Conservation (phyloP, 2,888 invertebrate genomes). For the Trissolcus japonicus region DNA sequence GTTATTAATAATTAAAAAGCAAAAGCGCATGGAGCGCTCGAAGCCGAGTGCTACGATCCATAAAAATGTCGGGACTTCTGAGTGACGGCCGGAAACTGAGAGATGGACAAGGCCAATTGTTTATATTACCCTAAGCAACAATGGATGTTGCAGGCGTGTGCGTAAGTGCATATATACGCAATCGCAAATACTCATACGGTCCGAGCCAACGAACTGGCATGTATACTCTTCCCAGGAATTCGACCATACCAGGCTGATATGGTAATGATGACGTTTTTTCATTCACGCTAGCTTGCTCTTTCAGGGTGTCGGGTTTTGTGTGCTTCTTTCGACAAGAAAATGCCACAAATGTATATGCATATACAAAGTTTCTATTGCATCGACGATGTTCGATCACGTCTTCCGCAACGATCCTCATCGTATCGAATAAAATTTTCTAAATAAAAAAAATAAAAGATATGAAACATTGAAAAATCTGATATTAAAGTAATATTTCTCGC, state of each 20-base stretch:
- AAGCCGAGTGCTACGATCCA: slow-evolving; percentile 71
- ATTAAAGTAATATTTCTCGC: slow-evolving; percentile 7
- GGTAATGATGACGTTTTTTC: slow-evolving; percentile 66
- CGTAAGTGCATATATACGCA: slow-evolving; percentile 59
- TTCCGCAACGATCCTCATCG: too few relatives aligned
- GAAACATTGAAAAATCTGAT: too few relatives aligned
- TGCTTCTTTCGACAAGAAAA: slow-evolving; percentile 52
- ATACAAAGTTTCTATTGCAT: slow-evolving; percentile 12
- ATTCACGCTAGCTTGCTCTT: slow-evolving; percentile 65
- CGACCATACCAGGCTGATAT: slow-evolving; percentile 70
- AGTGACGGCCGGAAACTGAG: slow-evolving; percentile 74
- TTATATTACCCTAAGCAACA: slow-evolving; percentile 74
- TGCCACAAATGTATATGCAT: slow-evolving; percentile 27
- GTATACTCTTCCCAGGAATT: slow-evolving; percentile 70
- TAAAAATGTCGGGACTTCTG: slow-evolving; percentile 74
- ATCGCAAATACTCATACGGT: slow-evolving; percentile 46
- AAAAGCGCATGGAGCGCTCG: slow-evolving; percentile 58
- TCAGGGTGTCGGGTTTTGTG: slow-evolving; percentile 56
- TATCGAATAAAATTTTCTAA: too few relatives aligned
- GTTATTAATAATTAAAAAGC: slow-evolving; percentile 60
- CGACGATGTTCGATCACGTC: too few relatives aligned
- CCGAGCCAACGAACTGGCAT: slow-evolving; percentile 60
- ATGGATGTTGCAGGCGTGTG: slow-evolving; percentile 68
- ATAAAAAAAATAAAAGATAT: too few relatives aligned
- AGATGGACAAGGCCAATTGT: slow-evolving; percentile 76